Evolutionary conservation across 1,140 invertebrate species (phyloP).

Genomic region (Drosophila mauritiana): DNA sequence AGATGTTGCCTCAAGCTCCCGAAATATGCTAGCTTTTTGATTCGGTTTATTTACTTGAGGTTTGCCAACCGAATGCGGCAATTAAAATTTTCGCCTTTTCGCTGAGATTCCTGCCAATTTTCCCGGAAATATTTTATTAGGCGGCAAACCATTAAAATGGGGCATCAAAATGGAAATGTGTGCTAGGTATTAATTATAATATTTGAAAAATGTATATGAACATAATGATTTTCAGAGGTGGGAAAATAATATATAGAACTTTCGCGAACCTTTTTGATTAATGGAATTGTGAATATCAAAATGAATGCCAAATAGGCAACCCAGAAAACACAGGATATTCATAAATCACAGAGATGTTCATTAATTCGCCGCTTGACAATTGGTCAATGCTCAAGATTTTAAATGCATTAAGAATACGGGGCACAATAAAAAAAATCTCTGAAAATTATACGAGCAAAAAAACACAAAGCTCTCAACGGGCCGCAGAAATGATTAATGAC

Average conservation of each 20-base stretch:
- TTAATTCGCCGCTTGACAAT: slow-evolving; percentile 73
- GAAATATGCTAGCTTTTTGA: slow-evolving; percentile 21
- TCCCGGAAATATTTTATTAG: slow-evolving; percentile 7
- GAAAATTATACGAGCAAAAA: slow-evolving; percentile 21
- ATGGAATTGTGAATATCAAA: slow-evolving; percentile 31
- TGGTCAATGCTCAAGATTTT: slow-evolving; percentile 72
- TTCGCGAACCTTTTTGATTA: slow-evolving; percentile 47
- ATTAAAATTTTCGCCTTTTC: slow-evolving; percentile 20
- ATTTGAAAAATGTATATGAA: not conserved
- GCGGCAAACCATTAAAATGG: not conserved
- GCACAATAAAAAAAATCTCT: slow-evolving; percentile 9
- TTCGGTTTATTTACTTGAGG: slow-evolving; percentile 26
- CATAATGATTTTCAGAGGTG: not conserved
- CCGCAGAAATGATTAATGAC: slow-evolving; percentile 71
- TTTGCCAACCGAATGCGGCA: slow-evolving; percentile 11
- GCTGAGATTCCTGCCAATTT: slow-evolving; percentile 5
- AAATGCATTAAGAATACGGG: slow-evolving; percentile 61
- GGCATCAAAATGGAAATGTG: not conserved
- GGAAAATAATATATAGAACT: not conserved
- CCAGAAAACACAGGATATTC: slow-evolving; percentile 29
- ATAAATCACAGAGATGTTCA: slow-evolving; percentile 65
- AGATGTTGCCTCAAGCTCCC: slow-evolving; percentile 4
- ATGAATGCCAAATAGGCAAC: slow-evolving; percentile 34
- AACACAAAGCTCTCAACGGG: slow-evolving; percentile 30
- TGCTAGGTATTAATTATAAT: not conserved